phyloP scores from a whole-genome alignment of 2,888 invertebrate genomes.

The Folsomia candida region DNA sequence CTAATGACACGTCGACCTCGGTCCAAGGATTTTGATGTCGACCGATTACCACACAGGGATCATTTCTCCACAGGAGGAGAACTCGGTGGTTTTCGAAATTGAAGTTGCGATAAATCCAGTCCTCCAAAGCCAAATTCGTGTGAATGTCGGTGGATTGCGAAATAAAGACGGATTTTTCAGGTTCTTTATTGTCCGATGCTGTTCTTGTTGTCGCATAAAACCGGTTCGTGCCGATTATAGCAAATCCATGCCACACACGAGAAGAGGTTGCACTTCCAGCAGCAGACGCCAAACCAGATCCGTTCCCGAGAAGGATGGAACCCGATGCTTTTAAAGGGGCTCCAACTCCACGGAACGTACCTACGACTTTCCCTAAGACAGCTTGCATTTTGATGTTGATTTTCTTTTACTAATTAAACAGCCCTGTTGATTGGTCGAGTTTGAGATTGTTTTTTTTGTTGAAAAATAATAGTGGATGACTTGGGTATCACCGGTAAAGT shows the following conservation, averaged over 20 bases:
- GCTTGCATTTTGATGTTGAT: constrained; percentile 37
- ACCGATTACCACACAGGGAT: constrained; percentile 92
- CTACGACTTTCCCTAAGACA: constrained; percentile 30
- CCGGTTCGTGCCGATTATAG: constrained; percentile 16
- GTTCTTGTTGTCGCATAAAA: constrained; percentile 20
- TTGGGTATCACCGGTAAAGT: not conserved
- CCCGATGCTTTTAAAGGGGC: not conserved
- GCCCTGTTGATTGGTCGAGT: not conserved
- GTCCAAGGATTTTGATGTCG: constrained; percentile 95
- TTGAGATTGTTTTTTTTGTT: not conserved
- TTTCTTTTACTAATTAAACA: not conserved
- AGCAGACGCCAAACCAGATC: not conserved
- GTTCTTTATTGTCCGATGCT: constrained; percentile 20
- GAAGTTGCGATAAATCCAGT: constrained; percentile 88
- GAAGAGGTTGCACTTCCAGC: not conserved
- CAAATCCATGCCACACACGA: not conserved
- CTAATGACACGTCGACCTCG: constrained; percentile 75
- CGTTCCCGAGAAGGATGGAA: not conserved
- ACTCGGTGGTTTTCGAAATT: constrained; percentile 80
- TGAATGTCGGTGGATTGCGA: constrained; percentile 85
- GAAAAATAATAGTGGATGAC: not conserved
- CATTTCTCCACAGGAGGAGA: constrained; percentile 87
- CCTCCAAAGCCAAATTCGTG: constrained; percentile 88
- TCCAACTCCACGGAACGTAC: too few species aligned
- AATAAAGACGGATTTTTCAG: constrained; percentile 77